Evolutionary conservation across 2,888 invertebrate genomes (phyloP), one percentile per base, ranked within the genome.

Genomic region (Pharmacophagus antenor): DNA sequence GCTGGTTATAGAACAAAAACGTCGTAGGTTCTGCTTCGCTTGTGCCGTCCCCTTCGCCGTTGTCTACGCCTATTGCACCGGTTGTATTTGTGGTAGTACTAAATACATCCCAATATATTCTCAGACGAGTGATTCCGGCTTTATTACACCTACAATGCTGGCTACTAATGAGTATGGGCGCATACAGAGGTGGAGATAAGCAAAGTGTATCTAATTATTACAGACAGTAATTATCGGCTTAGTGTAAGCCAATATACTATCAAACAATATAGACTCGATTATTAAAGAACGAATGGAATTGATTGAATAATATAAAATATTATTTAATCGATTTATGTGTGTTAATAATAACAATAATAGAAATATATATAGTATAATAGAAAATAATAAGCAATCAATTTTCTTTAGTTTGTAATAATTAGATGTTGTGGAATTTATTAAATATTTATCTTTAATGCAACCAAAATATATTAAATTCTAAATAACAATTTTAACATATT

Each of bases 1-100:
- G 76, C 83, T 88, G 82, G 86, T 88, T 88, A 86, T 82, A 79
- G 80, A 81, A 85, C 84, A 84, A 85, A 86, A 87, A 84, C 77
- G 76, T 77, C 74, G 76, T 81, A 81, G 82, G 86, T 82, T 85
- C 84, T 80, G 89, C 77, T 82, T 81, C 79, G 86, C 67, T 84
- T 77, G 64, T 74, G 72, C 68, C 79, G 77, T 76, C 80, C 84
- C 82, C 80, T 77, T 69, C 73, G 64, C 62, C 63, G 65, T 27
- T 67, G 74, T 76, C 65, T 77, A 81, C 87, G 85, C 86, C 86
- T 86, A 77, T 85, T 79, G 72, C 42, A n/a, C 5, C 37, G 50
- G 50, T 60, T 61, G 56, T 65, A 63, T 54, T 55, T 17, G 20
- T 52, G 27, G n/a, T 23, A 48, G 22, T 23, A 23, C 21, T 56